These are phyloP conservation scores for Tholera decimalis DNA, from an alignment of 2,888 invertebrate species.

Conservation along the genomic window DNA sequence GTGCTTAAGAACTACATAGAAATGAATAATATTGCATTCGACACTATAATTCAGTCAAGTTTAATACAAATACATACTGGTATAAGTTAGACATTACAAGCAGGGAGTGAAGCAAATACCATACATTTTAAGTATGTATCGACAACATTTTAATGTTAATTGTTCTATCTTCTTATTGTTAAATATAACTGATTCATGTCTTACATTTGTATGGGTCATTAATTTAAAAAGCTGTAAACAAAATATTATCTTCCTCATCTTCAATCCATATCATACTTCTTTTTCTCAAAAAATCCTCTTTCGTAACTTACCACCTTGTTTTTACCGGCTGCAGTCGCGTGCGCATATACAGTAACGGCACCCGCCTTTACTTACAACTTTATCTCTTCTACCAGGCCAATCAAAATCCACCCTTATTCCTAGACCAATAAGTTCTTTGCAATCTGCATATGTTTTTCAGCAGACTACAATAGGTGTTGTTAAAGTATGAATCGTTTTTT, in stretches of 20 bases:
- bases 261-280: not conserved
- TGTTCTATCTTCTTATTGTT: too few relatives aligned
- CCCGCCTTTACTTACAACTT: conserved; percentile 47
- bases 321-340: conserved; percentile 69
- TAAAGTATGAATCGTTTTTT: conserved; percentile 64
- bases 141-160: too few relatives aligned
- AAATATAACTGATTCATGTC: too few relatives aligned
- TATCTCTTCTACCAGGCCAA: conserved; percentile 22
- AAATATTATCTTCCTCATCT: not conserved
- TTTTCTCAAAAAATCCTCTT: conserved; percentile 1
- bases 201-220: too few relatives aligned
- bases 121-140: too few relatives aligned
- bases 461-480: conserved; percentile 64
- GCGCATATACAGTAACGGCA: conserved; percentile 67
- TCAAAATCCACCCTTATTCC: conserved; percentile 46
- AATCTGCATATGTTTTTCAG: conserved; percentile 24
- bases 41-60: too few relatives aligned
- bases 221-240: not conserved
- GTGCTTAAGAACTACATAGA: too few relatives aligned
- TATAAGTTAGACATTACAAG: too few relatives aligned
- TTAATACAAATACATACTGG: too few relatives aligned
- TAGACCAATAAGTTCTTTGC: not conserved
- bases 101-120: too few relatives aligned
- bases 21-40: too few relatives aligned
- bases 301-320: conserved; percentile 61